Base-by-base conservation (phyloP, 2,888 invertebrate genomes). In the Habrosyne pyritoides region DNA sequence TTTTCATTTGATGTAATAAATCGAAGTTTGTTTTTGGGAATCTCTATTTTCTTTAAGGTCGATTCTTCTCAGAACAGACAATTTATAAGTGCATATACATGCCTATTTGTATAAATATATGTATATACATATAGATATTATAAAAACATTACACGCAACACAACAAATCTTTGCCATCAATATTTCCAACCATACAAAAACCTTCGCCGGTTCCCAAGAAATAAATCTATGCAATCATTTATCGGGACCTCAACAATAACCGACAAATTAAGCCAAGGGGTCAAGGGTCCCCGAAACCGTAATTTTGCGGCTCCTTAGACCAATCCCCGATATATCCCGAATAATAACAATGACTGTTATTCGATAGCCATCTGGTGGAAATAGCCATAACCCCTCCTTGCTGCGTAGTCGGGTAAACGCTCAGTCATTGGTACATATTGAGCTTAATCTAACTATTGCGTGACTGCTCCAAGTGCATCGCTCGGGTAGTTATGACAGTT, bases 261-360 rank as follows among this genome's bases (percentile, higher is more conserved):
- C n/a, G 42, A 42, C 42, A 56, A 54, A 54, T 57, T 55, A 52
- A 52, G 57, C 48, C 53, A 50, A 18, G 46, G 52, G 36, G 53
- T 26, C 55, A n/a, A 57, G 42, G 53, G 60, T 52, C 47, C 49
- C 33, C 66, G 68, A 68, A 68, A 61, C 54, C 53, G 52, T 49
- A 47, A 26, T 59, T 57, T 51, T 58, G 49, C 36, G 56, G 53
- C 55, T 55, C 53, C 57, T 54, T 62, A 60, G 47, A 47, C 48
- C 42, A 42, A 8, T 18, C 18, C 42, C 7, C 18, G 18, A 42
- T 42, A 42, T 42, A 42, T 42, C 42, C 42, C 18, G 42, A 18
- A 18, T 55, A 59, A 64, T 66, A 64, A 56, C 62, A 52, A 53
- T 46, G 54, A 66, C 52, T 55, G 55, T 48, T 60, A 60, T 60